Base-by-base conservation (phyloP, 2,888 invertebrate genomes). In the Cremastinae sp. region DNA sequence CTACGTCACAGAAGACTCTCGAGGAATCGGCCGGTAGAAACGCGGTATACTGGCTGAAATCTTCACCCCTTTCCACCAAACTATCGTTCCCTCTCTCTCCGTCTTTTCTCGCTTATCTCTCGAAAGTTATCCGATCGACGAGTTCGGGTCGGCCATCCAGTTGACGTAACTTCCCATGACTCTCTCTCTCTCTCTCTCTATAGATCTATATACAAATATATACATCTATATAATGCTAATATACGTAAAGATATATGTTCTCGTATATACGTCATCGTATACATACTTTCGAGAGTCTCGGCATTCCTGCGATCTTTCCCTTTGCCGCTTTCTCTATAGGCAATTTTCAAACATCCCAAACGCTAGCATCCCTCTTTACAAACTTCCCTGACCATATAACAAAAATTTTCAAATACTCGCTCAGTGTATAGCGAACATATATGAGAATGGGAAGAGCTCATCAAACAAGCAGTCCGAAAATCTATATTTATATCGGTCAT, bases 111-210 rank as follows among this genome's bases (percentile, higher is more conserved):
- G 9, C 41, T 16, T 43, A 28, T 18, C 51, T 43, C 16, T 41
- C 61, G 64, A 76, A 76, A 76, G 76, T 76, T 75, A 75, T 75
- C 62, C 68, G 75, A 75, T 75, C 58, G 72, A 62, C 66, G 58
- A 75, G 68, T 72, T 68, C 39, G 41, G 62, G 66, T 45, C 74
- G 55, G 58, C 68, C 56, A 51, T 68, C 66, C 45, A 37, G 53
- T 68, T 64, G 66, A 68, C 62, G 68, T 68, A 64, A 64, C 68
- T 72, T 58, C 12, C 51, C 58, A 37, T 41, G 51, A 37, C 47
- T 45, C 18, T 59, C 20, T 43, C 20, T 12, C 45, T 14, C 66
- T n/a, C 41, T n/a, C 41, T 41, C 28, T 59, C 20, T 43, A 18
- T 12, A 51, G 12, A 49, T 51, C 14, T 41, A 51, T 37, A 47